Conservation (phyloP, 2,113 vertebrate species). For the Piaya cayana region DNA sequence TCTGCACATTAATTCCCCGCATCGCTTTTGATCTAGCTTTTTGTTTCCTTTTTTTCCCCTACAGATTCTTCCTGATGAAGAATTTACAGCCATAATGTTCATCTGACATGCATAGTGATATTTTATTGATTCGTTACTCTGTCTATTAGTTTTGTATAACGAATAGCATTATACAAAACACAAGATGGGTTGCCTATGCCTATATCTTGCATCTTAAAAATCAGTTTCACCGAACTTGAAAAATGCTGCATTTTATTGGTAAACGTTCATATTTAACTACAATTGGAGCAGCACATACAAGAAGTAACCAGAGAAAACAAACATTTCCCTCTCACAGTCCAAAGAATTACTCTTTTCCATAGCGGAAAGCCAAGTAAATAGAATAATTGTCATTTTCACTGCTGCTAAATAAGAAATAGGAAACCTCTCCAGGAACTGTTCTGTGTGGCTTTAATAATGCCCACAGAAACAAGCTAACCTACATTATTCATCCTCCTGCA, state of each 20-base stretch:
- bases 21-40: conserved; percentile 58
- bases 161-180: conserved; percentile 27
- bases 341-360: conserved; percentile 29
- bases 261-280: conserved; percentile 41
- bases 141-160: conserved; percentile 21
- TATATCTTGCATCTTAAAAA: neutral
- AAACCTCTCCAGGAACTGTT: conserved; percentile 40
- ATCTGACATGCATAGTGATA: conserved; percentile 22
- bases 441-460: conserved; percentile 31
- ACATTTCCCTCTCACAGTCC: conserved; percentile 6
- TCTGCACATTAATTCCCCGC: conserved; percentile 59
- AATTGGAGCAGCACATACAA: conserved; percentile 39
- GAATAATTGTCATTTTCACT: conserved; percentile 43
- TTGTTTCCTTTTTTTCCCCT: conserved; percentile 49
- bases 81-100: conserved; percentile 38
- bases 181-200: neutral
- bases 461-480: conserved; percentile 34
- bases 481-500: conserved; percentile 36
- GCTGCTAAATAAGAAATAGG: conserved; percentile 57
- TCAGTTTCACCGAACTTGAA: neutral
- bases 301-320: conserved; percentile 13
- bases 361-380: conserved; percentile 43
- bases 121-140: conserved; percentile 50
- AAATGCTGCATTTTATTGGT: neutral
- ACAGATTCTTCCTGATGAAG: conserved; percentile 40